phyloP scores from a whole-genome alignment of 2,113 vertebrate genomes.

The Hemiscyllium ocellatum region DNA sequence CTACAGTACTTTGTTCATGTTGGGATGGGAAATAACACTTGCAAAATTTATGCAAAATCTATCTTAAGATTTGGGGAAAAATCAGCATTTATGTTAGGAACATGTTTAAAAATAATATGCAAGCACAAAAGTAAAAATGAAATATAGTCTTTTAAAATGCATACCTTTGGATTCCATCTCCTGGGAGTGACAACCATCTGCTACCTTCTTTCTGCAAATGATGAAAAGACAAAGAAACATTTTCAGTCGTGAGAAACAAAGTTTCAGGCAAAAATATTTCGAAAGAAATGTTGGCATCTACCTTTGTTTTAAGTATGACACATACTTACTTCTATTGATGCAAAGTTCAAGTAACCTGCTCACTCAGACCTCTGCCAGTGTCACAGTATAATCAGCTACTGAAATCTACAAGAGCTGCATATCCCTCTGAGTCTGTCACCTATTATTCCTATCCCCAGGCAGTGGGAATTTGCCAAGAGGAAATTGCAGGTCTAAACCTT shows the following conservation, averaged over 20 bases:
- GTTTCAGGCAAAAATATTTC: background rate
- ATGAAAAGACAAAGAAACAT: background rate
- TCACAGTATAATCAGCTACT: background rate
- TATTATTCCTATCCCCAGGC: background rate
- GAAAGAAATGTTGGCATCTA: background rate
- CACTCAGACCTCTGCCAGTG: background rate
- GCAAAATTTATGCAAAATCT: background rate
- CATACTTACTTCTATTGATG: background rate
- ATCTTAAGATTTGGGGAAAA: background rate
- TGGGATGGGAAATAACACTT: background rate
- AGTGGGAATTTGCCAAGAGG: background rate
- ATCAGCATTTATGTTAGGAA: background rate
- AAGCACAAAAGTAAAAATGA: background rate
- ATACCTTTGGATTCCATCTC: background rate
- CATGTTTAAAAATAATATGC: background rate
- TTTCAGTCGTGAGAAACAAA: background rate
- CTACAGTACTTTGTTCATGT: background rate
- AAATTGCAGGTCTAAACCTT: background rate
- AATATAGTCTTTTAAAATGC: background rate
- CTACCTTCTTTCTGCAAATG: slow-evolving; percentile 9
- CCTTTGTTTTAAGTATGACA: background rate
- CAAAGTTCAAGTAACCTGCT: background rate
- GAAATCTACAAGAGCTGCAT: background rate
- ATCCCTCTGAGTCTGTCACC: background rate
- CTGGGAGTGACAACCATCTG: background rate